phyloP scores from a whole-genome alignment of 2,888 invertebrate species.

The Athalia circularis region DNA sequence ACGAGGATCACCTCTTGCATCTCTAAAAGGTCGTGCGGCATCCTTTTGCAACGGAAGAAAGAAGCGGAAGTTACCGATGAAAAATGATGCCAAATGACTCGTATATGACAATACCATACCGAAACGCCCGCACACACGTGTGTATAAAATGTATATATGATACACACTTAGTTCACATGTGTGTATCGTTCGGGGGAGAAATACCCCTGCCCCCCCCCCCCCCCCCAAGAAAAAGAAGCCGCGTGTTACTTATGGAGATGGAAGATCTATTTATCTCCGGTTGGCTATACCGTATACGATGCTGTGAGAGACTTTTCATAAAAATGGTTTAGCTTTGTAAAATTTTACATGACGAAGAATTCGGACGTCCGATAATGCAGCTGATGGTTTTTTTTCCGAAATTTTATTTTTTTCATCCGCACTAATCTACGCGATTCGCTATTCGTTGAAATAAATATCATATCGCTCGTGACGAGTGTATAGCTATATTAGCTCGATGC shows the following conservation, averaged over 20 bases:
- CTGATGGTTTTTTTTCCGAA: too few relatives aligned
- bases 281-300: conserved; percentile 51
- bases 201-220: neutral
- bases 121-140: conserved; percentile 25
- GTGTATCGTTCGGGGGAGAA: neutral
- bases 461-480: too few relatives aligned
- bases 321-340: conserved; percentile 62
- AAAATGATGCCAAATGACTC: conserved; percentile 56
- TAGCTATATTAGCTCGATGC: too few relatives aligned
- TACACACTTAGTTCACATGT: neutral
- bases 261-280: conserved; percentile 65
- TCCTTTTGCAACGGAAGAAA: conserved; percentile 31
- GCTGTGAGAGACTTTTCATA: conserved; percentile 54
- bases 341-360: neutral
- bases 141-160: neutral
- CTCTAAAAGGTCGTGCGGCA: conserved; percentile 39
- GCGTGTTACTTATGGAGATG: conserved; percentile 23
- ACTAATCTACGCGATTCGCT: too few relatives aligned
- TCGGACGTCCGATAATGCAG: too few relatives aligned
- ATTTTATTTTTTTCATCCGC: too few relatives aligned
- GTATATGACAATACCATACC: conserved; percentile 53
- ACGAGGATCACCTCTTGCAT: conserved; percentile 48
- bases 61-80: conserved; percentile 51
- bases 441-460: too few relatives aligned
- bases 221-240: neutral